Base-by-base conservation (phyloP, 1,140 invertebrate genomes). In the honey bee (Apis mellifera) region DNA sequence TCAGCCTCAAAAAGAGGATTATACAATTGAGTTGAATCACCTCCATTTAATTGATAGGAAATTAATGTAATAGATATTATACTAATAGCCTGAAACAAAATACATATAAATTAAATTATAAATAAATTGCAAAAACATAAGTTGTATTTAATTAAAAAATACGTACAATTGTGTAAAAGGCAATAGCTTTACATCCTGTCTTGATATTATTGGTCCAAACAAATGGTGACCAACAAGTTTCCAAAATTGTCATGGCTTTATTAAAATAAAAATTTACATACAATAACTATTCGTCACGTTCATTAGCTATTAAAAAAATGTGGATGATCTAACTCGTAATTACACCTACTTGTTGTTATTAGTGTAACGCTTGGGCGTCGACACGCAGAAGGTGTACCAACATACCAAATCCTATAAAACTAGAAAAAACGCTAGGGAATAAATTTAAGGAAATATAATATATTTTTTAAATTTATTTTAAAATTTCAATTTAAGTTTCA, bases 1-100 rank as follows among this genome's bases (percentile, higher is more conserved):
- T 98, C 97, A 55, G 97, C 96, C 94, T 98, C 97, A 94, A 98
- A 98, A 48, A 98, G 93, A 1, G 97, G 97, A 89, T 97, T 97
- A 93, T 98, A 98, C 19, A 98, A 93, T 90, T 98, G 97, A 1
- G 97, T 96, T 1, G 97, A 98, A 89, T 98, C 97, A 48, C 97
- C 97, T 76, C 97, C 97, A 89, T 92, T 93, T 93, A 98, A 95
- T 92, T 97, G 96, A 92, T 98, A 98, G 5, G 89, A 84, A 80
- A 95, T 95, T 72, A 98, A 95, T 3, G 97, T 97, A 83, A 98
- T 98, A 0, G 97, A 84, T 60, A 98, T 94, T 57, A 97, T 90
- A 84, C 96, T 96, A 80, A 97, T 93, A 7, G 97, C 96, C 95
- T 95, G 84, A 71, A 95, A 90, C 85, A 52, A 75, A 15, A 9